phyloP scores from a whole-genome alignment of 2,888 invertebrate species.

The Uloborus plumipes region DNA sequence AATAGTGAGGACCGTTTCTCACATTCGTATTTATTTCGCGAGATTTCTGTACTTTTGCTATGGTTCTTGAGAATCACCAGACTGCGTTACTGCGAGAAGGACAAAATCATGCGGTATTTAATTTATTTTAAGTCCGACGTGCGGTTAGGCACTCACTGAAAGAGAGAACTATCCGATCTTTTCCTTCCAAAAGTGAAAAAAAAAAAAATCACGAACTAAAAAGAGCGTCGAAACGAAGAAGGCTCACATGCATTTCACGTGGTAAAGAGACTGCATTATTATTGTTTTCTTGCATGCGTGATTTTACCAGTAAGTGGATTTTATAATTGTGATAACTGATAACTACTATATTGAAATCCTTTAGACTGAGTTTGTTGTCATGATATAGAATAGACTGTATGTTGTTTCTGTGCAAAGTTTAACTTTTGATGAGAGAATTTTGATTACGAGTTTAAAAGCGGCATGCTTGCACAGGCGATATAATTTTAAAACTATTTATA shows the following conservation, averaged over 20 bases:
- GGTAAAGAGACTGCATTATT: too few species aligned
- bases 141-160: constrained; percentile 2
- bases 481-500: constrained; percentile 4
- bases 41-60: neutral
- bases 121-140: constrained; percentile 34
- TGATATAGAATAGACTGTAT: constrained; percentile 15
- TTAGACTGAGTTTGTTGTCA: constrained; percentile 10
- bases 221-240: too few species aligned
- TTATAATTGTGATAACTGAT: constrained; percentile 1
- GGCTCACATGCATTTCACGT: too few species aligned
- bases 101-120: constrained; percentile 28
- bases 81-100: neutral
- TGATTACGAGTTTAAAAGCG: neutral
- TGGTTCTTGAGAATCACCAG: neutral
- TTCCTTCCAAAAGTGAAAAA: too few species aligned
- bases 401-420: constrained; percentile 31
- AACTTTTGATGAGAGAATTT: constrained; percentile 12
- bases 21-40: neutral
- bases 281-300: too few species aligned
- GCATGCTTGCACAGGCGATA: neutral
- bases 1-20: neutral
- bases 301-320: constrained; percentile 15
- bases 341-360: neutral
- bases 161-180: too few species aligned
- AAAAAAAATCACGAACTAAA: too few species aligned